Evolutionary conservation across 2,888 invertebrate species (phyloP), one percentile per base, ranked within the genome.

Genomic region (Campaea margaritaria): DNA sequence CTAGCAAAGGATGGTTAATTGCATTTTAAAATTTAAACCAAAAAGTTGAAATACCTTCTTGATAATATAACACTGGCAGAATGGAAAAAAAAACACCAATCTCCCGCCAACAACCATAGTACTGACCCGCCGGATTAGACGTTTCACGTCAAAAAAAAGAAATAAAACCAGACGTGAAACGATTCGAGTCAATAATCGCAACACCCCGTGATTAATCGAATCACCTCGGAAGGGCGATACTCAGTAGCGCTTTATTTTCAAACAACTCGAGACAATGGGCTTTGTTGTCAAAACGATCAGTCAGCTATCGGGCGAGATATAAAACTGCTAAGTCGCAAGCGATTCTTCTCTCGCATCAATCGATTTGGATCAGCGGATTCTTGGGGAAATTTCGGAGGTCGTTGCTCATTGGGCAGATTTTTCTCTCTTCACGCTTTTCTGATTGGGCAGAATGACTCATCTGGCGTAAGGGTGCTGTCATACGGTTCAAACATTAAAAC

Each of bases 201-300:
- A 53, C 14, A 31, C 43, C 14, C 1, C 44, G 27, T 41, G 49
- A 59, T 45, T 11, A 53, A 53, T 44, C 55, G 44, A n/a, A 31
- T 9, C 13, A 42, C 54, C 48, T 34, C 45, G 49, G 39, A 73
- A 80, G 81, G 80, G 83, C 78, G 85, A 73, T 76, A 75, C 75
- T 62, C 74, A 58, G 64, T 58, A 55, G 70, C 66, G 65, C 71
- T 76, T 76, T 88, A 83, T 89, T 89, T 87, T 83, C 85, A 89
- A 88, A 88, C 84, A 87, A 68, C 47, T 52, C 60, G 69, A 82
- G 76, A 90, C 89, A 90, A 90, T 90, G 80, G 80, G 77, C 75
- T 85, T 89, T 90, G 89, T 90, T 86, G 83, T 83, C 82, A 78
- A 79, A 80, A 74, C 78, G 73, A 69, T 64, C 65, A 72, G 81